phyloP scores from a whole-genome alignment of 1,140 invertebrate genomes.

The Drosophila repleta region DNA sequence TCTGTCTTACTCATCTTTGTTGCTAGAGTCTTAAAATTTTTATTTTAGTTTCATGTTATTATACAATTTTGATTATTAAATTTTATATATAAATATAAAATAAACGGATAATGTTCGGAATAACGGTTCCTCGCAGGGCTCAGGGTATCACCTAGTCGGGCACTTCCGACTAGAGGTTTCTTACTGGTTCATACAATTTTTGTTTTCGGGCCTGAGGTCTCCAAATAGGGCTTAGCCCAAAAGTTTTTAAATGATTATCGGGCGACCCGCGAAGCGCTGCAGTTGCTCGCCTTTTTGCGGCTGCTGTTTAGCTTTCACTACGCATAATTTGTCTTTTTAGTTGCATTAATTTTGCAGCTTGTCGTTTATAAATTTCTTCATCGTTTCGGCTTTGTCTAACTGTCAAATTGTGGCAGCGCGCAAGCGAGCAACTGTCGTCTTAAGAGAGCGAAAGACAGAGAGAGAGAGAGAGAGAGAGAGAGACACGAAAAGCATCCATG shows the following conservation, averaged over 20 bases:
- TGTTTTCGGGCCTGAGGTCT: conserved; percentile 44
- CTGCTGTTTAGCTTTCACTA: conserved; percentile 73
- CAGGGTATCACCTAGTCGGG: too few relatives aligned
- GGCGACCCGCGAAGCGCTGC: conserved; percentile 41
- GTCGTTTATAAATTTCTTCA: conserved; percentile 82
- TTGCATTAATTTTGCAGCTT: conserved; percentile 74
- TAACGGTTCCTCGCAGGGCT: too few relatives aligned
- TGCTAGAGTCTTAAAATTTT: too few relatives aligned
- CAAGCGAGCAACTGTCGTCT: conserved; percentile 31
- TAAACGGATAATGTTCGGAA: too few relatives aligned
- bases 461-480: too few relatives aligned
- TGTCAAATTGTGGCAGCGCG: conserved; percentile 78
- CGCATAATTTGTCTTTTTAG: conserved; percentile 80
- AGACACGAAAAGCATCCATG: conserved; percentile 1
- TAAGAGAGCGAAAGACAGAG: too few relatives aligned
- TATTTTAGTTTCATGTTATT: too few relatives aligned
- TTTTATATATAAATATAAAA: too few relatives aligned
- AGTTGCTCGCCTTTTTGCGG: conserved; percentile 14
- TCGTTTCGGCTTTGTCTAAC: conserved; percentile 80
- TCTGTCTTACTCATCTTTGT: too few relatives aligned
- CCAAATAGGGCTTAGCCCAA: conserved; percentile 70
- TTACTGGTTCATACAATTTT: too few relatives aligned
- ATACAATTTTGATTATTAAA: too few relatives aligned
- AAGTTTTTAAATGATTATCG: conserved; percentile 77
- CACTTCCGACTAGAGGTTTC: too few relatives aligned